A percentile compares a stretch with the other conserved stretches of the same genome.
phyloP scores from a whole-genome alignment of 2,888 invertebrate genomes.

The Erebia ligea region DNA sequence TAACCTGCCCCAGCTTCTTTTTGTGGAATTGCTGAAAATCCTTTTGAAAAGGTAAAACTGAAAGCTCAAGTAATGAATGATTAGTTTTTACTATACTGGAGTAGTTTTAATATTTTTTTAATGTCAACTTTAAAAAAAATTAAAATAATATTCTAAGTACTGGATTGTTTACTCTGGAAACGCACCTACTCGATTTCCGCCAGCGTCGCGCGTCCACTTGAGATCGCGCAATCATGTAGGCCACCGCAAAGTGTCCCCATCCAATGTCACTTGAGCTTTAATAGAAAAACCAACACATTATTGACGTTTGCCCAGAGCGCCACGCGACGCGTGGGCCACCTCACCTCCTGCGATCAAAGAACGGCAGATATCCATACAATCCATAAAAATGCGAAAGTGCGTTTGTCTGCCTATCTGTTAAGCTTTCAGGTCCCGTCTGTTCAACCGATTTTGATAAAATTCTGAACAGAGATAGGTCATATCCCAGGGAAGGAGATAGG shows the following conservation, averaged over 20 bases:
- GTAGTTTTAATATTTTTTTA: no score
- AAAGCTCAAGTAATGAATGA: no score
- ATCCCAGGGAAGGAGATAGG: no score
- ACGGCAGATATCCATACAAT: not conserved
- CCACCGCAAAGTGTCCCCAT: constrained; percentile 41
- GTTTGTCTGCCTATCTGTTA: no score
- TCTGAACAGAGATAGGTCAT: no score
- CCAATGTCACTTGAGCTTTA: constrained; percentile 30
- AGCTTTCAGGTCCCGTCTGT: no score
- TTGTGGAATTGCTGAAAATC: no score
- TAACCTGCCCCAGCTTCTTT: no score
- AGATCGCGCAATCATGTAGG: constrained; percentile 44
- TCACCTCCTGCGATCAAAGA: not conserved
- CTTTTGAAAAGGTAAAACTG: no score
- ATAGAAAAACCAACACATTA: constrained; percentile 21
- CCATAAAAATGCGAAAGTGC: not conserved
- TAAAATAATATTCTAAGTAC: constrained; percentile 10
- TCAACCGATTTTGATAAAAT: no score
- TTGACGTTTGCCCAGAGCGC: not conserved
- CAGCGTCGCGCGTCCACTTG: constrained; percentile 41
- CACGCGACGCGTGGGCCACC: constrained; percentile 12
- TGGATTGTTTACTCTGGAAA: constrained; percentile 22
- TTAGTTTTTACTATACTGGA: no score
- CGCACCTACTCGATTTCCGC: constrained; percentile 21
- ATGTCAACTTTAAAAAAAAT: not conserved